These are phyloP conservation scores for Pentamera pediparva DNA, from an alignment of 53 echinoderm and acorn worm genomes.

Conservation along the genomic window DNA sequence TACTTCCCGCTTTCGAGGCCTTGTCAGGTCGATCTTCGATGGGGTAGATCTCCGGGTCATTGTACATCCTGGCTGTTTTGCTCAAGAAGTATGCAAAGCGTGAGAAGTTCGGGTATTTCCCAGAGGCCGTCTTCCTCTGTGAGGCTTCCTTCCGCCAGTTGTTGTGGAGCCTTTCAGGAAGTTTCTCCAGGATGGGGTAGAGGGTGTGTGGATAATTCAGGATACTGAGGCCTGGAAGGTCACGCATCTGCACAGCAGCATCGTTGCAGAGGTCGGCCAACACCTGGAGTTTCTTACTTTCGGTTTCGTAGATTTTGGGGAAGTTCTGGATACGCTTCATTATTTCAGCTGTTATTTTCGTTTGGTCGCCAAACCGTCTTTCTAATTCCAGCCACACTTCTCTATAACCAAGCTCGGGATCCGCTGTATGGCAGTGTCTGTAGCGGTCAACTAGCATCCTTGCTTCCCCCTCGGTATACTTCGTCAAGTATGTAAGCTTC, in stretches of 20 bases:
- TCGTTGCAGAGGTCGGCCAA: slow-evolving; percentile 38
- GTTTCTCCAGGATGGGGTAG: slow-evolving; percentile 37
- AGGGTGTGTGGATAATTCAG: slow-evolving; percentile 36
- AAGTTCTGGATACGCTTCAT: slow-evolving; percentile 21
- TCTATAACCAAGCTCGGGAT: slow-evolving; percentile 17
- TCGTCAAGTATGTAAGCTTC: slow-evolving; percentile 25
- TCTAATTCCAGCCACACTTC: slow-evolving; percentile 42
- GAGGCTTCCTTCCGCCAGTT: slow-evolving; percentile 27
- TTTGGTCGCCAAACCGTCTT: slow-evolving; percentile 37
- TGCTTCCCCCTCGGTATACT: slow-evolving; percentile 22
- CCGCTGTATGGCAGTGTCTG: slow-evolving; percentile 15
- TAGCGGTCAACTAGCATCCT: slow-evolving; percentile 35
- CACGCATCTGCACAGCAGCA: slow-evolving; percentile 29
- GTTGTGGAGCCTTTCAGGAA: slow-evolving; percentile 30
- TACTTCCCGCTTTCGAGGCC: background rate
- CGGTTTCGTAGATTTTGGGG: background rate
- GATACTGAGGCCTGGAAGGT: slow-evolving; percentile 34
- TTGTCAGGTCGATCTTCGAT: background rate
- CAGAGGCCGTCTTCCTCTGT: background rate
- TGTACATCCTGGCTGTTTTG: slow-evolving; percentile 20
- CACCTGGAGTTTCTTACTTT: slow-evolving; percentile 10
- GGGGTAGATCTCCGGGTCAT: slow-evolving; percentile 47
- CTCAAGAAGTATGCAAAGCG: slow-evolving; percentile 16
- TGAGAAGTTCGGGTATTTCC: slow-evolving; percentile 1
- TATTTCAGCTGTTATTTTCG: slow-evolving; percentile 23